phyloP scores from a whole-genome alignment of 2,888 invertebrate genomes.

The Nemotelus nigrinus region DNA sequence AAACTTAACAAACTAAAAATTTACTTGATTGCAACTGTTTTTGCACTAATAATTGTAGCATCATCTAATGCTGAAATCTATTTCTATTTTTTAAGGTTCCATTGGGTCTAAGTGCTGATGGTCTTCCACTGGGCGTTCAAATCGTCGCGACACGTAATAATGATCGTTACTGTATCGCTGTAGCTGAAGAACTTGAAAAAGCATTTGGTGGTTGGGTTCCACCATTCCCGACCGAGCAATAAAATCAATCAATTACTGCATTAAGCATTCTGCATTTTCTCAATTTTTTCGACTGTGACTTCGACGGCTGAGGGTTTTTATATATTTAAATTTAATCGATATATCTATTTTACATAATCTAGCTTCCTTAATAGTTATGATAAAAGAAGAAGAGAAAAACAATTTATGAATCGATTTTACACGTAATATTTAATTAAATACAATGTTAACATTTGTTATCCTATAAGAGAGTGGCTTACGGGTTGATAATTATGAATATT shows the following conservation, averaged over 20 bases:
- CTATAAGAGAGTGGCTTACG: slow-evolving; percentile 16
- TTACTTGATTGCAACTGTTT: too few relatives aligned
- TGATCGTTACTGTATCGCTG: slow-evolving; percentile 87
- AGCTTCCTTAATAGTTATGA: too few relatives aligned
- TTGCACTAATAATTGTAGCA: too few relatives aligned
- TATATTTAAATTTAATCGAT: not conserved
- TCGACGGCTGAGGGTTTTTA: slow-evolving; percentile 17
- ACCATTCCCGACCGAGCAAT: slow-evolving; percentile 65
- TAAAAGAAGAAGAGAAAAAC: too few relatives aligned
- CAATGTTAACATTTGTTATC: not conserved
- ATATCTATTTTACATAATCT: too few relatives aligned
- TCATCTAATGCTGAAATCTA: too few relatives aligned
- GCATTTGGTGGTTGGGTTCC: slow-evolving; percentile 91
- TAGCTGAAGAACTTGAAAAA: slow-evolving; percentile 87
- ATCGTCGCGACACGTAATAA: slow-evolving; percentile 83
- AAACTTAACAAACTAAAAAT: too few relatives aligned
- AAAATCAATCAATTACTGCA: slow-evolving; percentile 37
- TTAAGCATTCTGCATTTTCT: slow-evolving; percentile 6
- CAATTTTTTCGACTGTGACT: not conserved
- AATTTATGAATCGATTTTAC: too few relatives aligned
- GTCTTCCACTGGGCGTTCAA: slow-evolving; percentile 89
- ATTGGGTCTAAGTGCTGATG: slow-evolving; percentile 81
- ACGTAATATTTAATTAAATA: slow-evolving; percentile 11
- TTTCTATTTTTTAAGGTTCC: slow-evolving; percentile 67
- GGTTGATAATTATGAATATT: not conserved